A percentile compares a stretch with the other conserved stretches of the same genome.
phyloP scores from a whole-genome alignment of 2,797 vertebrate genomes.

The Enteromius anoplus region DNA sequence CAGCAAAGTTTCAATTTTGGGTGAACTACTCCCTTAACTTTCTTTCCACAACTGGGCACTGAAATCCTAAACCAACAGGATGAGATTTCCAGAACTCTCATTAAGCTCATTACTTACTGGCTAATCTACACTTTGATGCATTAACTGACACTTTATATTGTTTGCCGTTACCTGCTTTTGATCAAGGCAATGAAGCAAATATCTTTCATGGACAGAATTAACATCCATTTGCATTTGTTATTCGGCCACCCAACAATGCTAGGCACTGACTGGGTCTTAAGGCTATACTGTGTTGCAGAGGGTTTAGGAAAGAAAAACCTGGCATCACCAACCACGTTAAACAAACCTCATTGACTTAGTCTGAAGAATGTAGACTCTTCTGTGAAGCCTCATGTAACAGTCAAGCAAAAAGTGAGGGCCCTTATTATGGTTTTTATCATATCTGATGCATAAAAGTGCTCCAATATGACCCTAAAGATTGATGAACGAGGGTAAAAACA shows the following conservation, averaged over 20 bases:
- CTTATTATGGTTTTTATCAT: conserved; percentile 21
- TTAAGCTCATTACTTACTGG: background rate
- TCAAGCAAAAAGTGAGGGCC: conserved; percentile 6
- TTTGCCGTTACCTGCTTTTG: background rate
- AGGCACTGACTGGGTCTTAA: background rate
- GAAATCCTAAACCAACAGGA: conserved; percentile 17
- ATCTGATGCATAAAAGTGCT: conserved; percentile 48
- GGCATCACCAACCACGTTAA: background rate
- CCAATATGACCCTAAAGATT: conserved; percentile 52
- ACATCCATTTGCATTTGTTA: background rate
- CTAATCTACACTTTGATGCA: conserved; percentile 2
- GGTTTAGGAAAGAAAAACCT: background rate
- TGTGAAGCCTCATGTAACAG: conserved; percentile 6
- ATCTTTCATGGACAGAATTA: background rate
- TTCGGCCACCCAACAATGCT: background rate
- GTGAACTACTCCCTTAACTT: background rate
- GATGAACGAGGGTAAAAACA: conserved; percentile 61
- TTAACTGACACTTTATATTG: background rate
- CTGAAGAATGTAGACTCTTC: conserved; percentile 5
- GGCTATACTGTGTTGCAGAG: background rate
- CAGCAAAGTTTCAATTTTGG: background rate
- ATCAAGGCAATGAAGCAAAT: background rate
- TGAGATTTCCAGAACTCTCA: conserved; percentile 17
- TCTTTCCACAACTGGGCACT: background rate
- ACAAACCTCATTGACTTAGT: conserved; percentile 2